Evolutionary conservation across 2,113 vertebrate genomes (phyloP).

Genomic region (Hyaena hyaena): DNA sequence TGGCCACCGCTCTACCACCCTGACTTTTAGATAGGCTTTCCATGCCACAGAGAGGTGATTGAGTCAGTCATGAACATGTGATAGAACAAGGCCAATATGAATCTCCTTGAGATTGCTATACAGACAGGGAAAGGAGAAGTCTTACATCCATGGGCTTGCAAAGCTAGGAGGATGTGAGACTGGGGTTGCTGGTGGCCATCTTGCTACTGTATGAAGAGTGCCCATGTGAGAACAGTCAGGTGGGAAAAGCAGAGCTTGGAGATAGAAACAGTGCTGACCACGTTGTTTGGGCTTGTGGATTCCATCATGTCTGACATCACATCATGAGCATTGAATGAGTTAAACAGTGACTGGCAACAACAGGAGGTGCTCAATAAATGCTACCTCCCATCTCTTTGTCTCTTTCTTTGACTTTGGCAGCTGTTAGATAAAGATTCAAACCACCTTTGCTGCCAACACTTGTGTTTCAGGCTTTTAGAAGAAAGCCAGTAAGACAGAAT

Average conservation of each 20-base stretch:
- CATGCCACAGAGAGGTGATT: accelerated
- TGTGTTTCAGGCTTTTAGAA: background rate
- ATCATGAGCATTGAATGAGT: background rate
- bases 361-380: background rate
- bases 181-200: background rate
- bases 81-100: background rate
- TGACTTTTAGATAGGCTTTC: background rate
- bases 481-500: background rate
- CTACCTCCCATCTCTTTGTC: background rate
- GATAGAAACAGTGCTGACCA: background rate
- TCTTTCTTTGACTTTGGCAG: constrained; percentile 35
- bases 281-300: too few relatives aligned
- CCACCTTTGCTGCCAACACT: background rate
- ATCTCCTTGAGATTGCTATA: background rate
- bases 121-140: background rate
- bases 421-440: background rate
- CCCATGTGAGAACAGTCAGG: background rate
- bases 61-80: background rate
- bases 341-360: background rate
- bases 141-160: background rate
- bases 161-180: background rate
- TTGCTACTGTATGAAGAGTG: background rate
- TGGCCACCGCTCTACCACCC: background rate
- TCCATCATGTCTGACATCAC: background rate
- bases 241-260: background rate